These are phyloP conservation scores for Carduelis carduelis DNA, from an alignment of 2,797 vertebrate genomes.

Conservation along the genomic window DNA sequence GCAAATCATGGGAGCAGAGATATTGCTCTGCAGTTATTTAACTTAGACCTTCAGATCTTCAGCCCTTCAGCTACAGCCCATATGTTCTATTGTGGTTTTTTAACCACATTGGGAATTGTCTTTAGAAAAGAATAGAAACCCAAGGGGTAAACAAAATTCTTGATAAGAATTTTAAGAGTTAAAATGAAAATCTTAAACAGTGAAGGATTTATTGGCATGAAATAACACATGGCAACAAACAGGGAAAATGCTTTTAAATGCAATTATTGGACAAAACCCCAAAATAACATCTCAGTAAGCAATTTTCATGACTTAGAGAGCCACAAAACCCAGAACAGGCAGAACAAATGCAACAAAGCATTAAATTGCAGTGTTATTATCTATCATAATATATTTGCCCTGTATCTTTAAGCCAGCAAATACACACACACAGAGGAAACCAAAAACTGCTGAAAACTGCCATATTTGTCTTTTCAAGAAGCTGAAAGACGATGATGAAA, in stretches of 20 bases:
- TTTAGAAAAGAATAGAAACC: neutral
- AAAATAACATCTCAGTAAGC: neutral
- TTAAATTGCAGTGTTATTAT: neutral
- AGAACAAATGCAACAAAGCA: neutral
- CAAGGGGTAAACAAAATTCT: neutral
- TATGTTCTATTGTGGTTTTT: neutral
- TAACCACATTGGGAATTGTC: neutral
- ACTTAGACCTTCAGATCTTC: neutral
- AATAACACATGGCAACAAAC: neutral
- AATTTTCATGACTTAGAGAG: neutral
- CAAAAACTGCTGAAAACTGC: neutral
- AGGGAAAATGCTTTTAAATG: neutral
- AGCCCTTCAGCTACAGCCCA: neutral
- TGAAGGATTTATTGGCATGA: neutral
- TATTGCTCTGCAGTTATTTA: neutral
- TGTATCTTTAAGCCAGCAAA: neutral
- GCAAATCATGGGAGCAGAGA: neutral
- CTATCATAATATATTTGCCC: neutral
- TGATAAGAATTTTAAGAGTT: neutral
- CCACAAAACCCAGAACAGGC: neutral
- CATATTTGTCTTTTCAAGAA: neutral
- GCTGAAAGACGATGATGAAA: neutral
- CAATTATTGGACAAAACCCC: neutral
- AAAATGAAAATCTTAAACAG: neutral
- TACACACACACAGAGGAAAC: neutral